These are phyloP conservation scores for Typhlichthys subterraneus DNA, from an alignment of 2,797 vertebrate genomes.

Conservation along the genomic window DNA sequence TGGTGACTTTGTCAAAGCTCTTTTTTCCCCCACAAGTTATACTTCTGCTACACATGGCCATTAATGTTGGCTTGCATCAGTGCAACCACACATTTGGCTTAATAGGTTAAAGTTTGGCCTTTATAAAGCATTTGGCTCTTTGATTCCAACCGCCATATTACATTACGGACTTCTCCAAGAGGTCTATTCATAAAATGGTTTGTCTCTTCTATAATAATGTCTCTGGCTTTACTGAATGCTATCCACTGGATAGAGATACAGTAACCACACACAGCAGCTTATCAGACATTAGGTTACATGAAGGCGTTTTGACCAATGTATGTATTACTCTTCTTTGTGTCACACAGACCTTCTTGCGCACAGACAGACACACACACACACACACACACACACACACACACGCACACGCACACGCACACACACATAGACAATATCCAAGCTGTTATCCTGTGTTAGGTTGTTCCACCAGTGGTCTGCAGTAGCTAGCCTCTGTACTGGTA, in stretches of 20 bases:
- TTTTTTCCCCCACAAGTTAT: too few relatives aligned
- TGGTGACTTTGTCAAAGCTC: too few relatives aligned
- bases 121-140: too few relatives aligned
- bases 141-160: too few relatives aligned
- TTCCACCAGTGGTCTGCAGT: not conserved
- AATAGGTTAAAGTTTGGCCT: too few relatives aligned
- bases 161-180: too few relatives aligned
- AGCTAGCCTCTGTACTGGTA: not conserved
- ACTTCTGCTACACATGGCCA: too few relatives aligned
- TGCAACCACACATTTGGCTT: too few relatives aligned
- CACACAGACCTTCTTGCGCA: not conserved
- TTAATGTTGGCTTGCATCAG: too few relatives aligned
- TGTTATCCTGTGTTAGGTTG: not conserved
- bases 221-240: not conserved
- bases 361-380: constrained; percentile 6
- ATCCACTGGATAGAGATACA: constrained; percentile 9
- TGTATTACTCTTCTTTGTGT: not conserved
- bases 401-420: not conserved
- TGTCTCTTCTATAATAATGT: too few relatives aligned
- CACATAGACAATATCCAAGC: not conserved
- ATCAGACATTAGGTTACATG: constrained; percentile 4
- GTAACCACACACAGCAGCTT: constrained; percentile 8
- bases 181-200: too few relatives aligned
- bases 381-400: constrained; percentile 1
- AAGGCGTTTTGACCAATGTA: constrained; percentile 17